Evolutionary conservation across 2,113 vertebrate genomes (phyloP), one percentile per base, ranked within the genome.

Genomic region (Hiodon alosoides): DNA sequence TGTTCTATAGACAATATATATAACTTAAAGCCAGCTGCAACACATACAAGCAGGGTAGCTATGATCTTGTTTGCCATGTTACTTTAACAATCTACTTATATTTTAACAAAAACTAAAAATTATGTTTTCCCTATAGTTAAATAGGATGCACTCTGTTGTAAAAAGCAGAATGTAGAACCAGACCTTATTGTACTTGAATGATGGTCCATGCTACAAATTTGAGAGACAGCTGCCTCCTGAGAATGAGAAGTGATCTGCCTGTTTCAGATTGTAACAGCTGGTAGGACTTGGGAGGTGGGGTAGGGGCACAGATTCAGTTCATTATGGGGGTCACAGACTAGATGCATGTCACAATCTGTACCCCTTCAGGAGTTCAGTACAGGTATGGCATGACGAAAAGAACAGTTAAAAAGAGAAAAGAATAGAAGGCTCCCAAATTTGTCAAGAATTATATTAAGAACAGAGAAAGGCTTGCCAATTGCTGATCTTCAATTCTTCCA

Each of bases 251-350:
- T 51, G n/a, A 69, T 54, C 67, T n/a, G 14, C n/a, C 50, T 50
- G 46, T 47, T 48, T 46, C 64, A 47, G 64, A 14, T 69, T 50
- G 51, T 69, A 51, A 69, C 67, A 69, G 67, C 67, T 69, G 51
- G 50, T 52, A n/a, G 67, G 64, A 47, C 59, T 2, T 2, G 6
- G 14, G 13, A 9, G 58, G 58, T 59, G 58, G 58, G 58, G 58
- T 6, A 5, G n/a, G 67, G 67, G 67, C n/a, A 7, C 13, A 5
- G 17, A 65, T 8, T 16, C 62, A 65, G 62, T 31, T 59, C 5
- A 48, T n/a, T 17, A 7, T 7, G 16, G 64, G 64, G 64, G 64
- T 67, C 5, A 7, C 3, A 47, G 31, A 48, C 64, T 17, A 67
- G 64, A 67, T 67, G 64, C 17, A 17, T 9, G 31, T 31, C 47